Conservation (phyloP, 2,113 vertebrate genomes). For the Shinisaurus crocodilurus region DNA sequence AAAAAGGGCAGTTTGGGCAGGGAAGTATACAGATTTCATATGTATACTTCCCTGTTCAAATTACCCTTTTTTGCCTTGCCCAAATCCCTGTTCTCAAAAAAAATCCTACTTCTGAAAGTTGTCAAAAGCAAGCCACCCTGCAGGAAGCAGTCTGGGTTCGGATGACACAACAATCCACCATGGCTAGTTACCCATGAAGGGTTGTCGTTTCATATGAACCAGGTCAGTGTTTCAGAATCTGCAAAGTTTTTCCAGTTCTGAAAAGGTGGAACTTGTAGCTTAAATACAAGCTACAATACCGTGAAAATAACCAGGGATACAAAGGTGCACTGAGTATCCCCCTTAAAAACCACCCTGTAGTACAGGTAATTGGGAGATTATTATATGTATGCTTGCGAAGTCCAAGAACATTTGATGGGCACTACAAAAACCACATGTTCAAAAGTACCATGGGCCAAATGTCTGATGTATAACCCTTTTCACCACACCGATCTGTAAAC, state of each 20-base stretch:
- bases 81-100: no score
- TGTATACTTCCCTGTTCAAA: no score
- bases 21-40: no score
- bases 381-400: not conserved
- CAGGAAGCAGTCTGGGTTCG: no score
- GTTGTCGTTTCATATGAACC: no score
- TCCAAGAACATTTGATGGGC: not conserved
- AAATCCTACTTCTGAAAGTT: no score
- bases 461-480: not conserved
- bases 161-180: no score
- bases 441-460: constrained; percentile 8
- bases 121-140: no score
- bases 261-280: not conserved
- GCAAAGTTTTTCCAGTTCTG: not conserved
- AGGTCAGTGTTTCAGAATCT: not conserved
- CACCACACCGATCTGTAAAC: constrained; percentile 56
- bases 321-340: not conserved
- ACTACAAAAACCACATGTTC: not conserved
- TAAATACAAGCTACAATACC: not conserved
- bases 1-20: no score
- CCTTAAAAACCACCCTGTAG: not conserved
- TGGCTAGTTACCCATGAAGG: no score
- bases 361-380: not conserved
- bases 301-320: not conserved
- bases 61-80: no score